phyloP scores from a whole-genome alignment of 2,888 invertebrate genomes.

The Mesorhabditis spiculigera region DNA sequence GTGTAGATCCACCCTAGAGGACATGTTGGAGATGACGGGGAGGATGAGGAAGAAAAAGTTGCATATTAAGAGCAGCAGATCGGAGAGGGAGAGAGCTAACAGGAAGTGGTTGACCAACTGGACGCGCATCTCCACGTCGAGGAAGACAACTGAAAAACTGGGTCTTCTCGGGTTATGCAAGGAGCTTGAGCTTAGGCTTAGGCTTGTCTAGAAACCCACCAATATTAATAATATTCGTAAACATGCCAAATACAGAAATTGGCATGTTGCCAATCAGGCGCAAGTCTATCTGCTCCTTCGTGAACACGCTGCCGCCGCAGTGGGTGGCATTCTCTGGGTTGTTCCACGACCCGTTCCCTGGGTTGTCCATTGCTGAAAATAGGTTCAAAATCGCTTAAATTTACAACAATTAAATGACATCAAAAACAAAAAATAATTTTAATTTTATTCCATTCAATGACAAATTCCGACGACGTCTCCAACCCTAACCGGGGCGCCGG shows the following conservation, averaged over 20 bases:
- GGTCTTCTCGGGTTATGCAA: not conserved
- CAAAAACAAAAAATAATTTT: too few relatives aligned
- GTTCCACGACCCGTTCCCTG: not conserved
- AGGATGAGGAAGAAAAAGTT: conserved; percentile 57
- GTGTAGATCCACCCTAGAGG: conserved; percentile 25
- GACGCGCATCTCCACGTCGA: conserved; percentile 53
- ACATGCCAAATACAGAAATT: conserved; percentile 47
- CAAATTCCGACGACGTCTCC: too few relatives aligned
- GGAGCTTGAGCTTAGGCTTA: not conserved
- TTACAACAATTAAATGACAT: too few relatives aligned
- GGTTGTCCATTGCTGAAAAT: not conserved
- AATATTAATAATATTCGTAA: conserved; percentile 53
- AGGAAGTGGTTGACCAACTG: conserved; percentile 53
- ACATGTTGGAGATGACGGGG: conserved; percentile 52
- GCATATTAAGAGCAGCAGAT: conserved; percentile 51
- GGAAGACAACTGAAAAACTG: conserved; percentile 39
- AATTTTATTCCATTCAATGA: too few relatives aligned
- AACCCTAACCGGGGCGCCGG: too few relatives aligned
- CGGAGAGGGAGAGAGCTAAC: conserved; percentile 47
- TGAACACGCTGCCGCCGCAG: not conserved
- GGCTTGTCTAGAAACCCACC: not conserved
- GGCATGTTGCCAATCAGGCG: conserved; percentile 24
- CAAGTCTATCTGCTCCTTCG: not conserved
- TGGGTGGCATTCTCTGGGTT: too few relatives aligned
- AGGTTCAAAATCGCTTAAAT: too few relatives aligned